Conservation (phyloP, 2,888 invertebrate species). For the Dromius quadrimaculatus region DNA sequence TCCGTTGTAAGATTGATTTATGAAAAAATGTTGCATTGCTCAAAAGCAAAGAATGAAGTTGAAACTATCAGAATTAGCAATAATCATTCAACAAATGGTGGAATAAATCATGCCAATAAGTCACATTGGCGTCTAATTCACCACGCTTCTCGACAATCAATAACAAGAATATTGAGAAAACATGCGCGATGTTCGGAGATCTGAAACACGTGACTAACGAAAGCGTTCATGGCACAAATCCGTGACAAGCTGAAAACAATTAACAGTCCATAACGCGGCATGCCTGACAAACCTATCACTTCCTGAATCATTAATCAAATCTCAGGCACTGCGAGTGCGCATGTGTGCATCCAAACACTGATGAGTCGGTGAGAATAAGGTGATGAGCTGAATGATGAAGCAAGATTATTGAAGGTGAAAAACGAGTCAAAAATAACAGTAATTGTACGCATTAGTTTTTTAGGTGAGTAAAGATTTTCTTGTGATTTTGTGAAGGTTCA, state of each 20-base stretch:
- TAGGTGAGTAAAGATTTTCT: too few relatives aligned
- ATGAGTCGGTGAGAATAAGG: not conserved
- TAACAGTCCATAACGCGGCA: slow-evolving; percentile 60
- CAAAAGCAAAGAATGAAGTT: too few relatives aligned
- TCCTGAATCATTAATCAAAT: slow-evolving; percentile 64
- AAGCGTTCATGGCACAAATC: slow-evolving; percentile 31
- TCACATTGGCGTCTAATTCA: not conserved
- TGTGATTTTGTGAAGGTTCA: too few relatives aligned
- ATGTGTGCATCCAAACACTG: slow-evolving; percentile 3
- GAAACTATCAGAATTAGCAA: too few relatives aligned
- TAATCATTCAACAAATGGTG: too few relatives aligned
- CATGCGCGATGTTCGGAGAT: not conserved
- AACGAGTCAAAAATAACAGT: too few relatives aligned
- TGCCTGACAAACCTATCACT: slow-evolving; percentile 63
- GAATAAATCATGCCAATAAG: too few relatives aligned
- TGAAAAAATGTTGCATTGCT: too few relatives aligned
- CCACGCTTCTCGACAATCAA: slow-evolving; percentile 1
- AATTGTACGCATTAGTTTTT: too few relatives aligned
- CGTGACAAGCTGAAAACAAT: slow-evolving; percentile 59
- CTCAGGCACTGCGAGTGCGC: slow-evolving; percentile 12
- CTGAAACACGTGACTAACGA: slow-evolving; percentile 39
- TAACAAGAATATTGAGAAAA: not conserved
- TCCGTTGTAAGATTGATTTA: too few relatives aligned
- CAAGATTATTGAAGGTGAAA: not conserved
- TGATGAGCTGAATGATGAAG: not conserved